Base-by-base conservation (phyloP, 2,797 vertebrate species). In the Rhinatrema bivittatum region DNA sequence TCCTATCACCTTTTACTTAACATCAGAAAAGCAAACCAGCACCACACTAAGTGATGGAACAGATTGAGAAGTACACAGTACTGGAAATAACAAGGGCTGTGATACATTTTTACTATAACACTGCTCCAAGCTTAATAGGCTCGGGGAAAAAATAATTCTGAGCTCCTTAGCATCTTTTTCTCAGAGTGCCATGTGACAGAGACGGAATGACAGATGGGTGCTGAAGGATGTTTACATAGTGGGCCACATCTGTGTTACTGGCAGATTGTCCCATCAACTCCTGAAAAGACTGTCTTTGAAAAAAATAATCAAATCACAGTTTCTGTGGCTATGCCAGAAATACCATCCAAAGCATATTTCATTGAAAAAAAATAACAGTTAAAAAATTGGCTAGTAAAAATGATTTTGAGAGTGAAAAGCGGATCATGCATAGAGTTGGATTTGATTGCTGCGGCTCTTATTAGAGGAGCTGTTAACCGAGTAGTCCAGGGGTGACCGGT, bases 241-340 rank as follows among this genome's bases (percentile, higher is more conserved):
- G 36, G 21, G 36, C 33, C 10, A 7, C 29, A 10, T 25, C 8
- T 20, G 4, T 16, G n/a, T 15, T 32, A n/a, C 33, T 17, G 7
- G 29, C 23, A 9, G 24, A 11, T 5, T 10, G 37, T 29, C 29
- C 24, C 29, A 21, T 30, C 20, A 16, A 24, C 46, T 24, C 35
- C 30, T 39, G 32, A 50, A 16, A 20, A 42, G 39, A 49, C 37
- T 33, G 39, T 28, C 32, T 42, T 33, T 7, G 16, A 6, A 25
- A 20, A 19, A 32, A 20, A 36, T 49, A 49, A 46, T 50, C 46
- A 32, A 50, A 50, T 42, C 46, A 49, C 33, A 49, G 42, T 50
- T 37, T 50, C 39, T 18, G 20, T 19, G 20, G 8, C 46, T 29
- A n/a, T 19, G 25, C 19, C 29, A 38, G 39, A 50, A 33, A n/a